These are phyloP conservation scores for Dolomedes plantarius DNA, from an alignment of 2,888 invertebrate species.

Conservation along the genomic window DNA sequence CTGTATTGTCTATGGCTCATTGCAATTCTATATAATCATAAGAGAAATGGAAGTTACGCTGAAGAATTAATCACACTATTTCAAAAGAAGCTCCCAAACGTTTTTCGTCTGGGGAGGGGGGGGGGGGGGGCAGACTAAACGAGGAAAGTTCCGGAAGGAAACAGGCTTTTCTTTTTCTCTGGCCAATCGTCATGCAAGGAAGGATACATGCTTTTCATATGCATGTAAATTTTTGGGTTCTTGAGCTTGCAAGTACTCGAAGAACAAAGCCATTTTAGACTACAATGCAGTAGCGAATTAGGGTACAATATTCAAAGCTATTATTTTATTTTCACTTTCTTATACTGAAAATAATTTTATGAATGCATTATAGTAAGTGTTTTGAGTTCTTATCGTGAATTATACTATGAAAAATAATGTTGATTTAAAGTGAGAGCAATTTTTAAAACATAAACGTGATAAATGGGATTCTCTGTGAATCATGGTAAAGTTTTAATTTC, in stretches of 20 bases:
- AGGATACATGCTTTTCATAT: conserved; percentile 38
- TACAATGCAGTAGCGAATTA: background rate
- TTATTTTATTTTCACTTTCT: background rate
- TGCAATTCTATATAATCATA: background rate
- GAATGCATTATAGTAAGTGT: too few relatives aligned
- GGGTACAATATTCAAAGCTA: background rate
- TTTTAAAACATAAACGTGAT: too few relatives aligned
- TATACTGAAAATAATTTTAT: background rate
- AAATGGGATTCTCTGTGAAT: too few relatives aligned
- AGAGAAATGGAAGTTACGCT: background rate
- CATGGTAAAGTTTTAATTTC: too few relatives aligned
- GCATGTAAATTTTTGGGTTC: conserved; percentile 48
- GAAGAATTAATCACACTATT: background rate
- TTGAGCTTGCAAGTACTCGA: conserved; percentile 23
- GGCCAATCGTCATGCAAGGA: conserved; percentile 38
- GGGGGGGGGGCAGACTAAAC: background rate
- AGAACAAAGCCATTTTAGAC: background rate
- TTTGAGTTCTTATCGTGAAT: too few relatives aligned
- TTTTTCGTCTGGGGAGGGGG: too few relatives aligned
- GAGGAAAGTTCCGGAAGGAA: conserved; percentile 41
- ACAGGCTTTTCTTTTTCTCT: conserved; percentile 24
- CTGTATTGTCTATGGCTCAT: background rate
- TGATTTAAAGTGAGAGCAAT: too few relatives aligned
- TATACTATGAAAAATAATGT: too few relatives aligned
- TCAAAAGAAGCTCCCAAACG: background rate